A percentile compares a stretch with the other conserved stretches of the same genome.
These are phyloP conservation scores for Synergus japonicus DNA, from an alignment of 2,888 invertebrate species.

Conservation along the genomic window DNA sequence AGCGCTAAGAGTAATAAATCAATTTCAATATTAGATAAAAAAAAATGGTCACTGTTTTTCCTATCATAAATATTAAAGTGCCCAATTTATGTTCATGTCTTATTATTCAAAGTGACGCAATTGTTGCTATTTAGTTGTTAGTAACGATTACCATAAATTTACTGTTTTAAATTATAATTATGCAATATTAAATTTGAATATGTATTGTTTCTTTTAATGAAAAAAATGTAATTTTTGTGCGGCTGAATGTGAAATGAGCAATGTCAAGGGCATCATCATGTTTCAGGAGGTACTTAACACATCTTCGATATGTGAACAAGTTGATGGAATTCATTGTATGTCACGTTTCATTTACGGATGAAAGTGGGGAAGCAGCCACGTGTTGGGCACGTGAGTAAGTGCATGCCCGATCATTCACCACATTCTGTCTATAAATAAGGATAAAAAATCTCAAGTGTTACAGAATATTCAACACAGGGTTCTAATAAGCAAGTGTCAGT, in stretches of 20 bases:
- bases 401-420: conserved; percentile 36
- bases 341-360: conserved; percentile 29
- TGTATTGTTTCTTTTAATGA: neutral
- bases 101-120: too few relatives aligned
- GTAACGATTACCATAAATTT: neutral
- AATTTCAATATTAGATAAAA: neutral
- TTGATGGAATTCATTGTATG: conserved; percentile 31
- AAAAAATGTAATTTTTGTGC: neutral
- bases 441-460: conserved; percentile 15
- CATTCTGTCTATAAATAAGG: conserved; percentile 34
- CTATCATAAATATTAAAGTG: too few relatives aligned
- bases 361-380: conserved; percentile 48
- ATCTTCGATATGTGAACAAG: conserved; percentile 21
- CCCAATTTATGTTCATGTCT: too few relatives aligned
- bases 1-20: neutral
- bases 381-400: conserved; percentile 50
- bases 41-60: neutral
- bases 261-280: conserved; percentile 21
- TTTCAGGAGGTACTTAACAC: conserved; percentile 20
- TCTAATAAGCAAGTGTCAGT: neutral
- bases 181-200: neutral
- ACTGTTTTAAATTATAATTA: neutral
- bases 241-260: conserved; percentile 26
- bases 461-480: neutral
- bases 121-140: too few relatives aligned